Evolutionary conservation across 2,113 vertebrate genomes (phyloP).

Genomic region (Bothrops jararaca): DNA sequence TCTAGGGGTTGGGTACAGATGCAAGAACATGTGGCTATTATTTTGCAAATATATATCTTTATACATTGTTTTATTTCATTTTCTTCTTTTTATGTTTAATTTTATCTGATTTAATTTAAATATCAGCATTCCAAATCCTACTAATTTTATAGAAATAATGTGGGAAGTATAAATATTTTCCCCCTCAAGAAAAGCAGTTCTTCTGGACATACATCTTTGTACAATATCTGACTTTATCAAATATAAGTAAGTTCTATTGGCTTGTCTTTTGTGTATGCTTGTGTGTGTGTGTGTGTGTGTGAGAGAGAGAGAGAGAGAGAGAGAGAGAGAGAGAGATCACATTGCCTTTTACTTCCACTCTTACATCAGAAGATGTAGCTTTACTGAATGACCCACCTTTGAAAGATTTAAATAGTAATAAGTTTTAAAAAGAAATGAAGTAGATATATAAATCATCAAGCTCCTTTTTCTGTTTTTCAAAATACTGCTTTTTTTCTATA

Average conservation of each 20-base stretch:
- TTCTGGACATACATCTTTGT: background rate
- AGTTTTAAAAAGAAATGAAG: too few species aligned
- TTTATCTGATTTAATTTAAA: background rate
- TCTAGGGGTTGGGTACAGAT: background rate
- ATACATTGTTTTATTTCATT: background rate
- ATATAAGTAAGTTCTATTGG: background rate
- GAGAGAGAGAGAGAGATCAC: background rate
- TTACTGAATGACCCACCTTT: background rate
- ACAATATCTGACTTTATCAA: background rate
- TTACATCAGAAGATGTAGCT: background rate
- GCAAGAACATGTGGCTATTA: background rate
- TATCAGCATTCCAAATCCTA: background rate
- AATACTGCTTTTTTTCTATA: background rate
- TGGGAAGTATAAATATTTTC: background rate
- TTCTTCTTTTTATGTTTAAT: background rate
- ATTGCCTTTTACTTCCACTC: too few species aligned
- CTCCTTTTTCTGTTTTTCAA: background rate
- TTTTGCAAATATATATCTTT: background rate
- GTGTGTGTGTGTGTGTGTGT: too few species aligned
- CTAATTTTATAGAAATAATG: background rate
- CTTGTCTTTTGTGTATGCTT: too few species aligned
- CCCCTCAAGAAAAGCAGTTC: background rate
- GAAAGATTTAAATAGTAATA: background rate
- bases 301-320: too few species aligned
- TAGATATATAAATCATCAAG: too few species aligned